Evolutionary conservation across 2,113 vertebrate genomes (phyloP), one percentile per base, ranked within the genome.

Genomic region (Orientallactaga bullata): DNA sequence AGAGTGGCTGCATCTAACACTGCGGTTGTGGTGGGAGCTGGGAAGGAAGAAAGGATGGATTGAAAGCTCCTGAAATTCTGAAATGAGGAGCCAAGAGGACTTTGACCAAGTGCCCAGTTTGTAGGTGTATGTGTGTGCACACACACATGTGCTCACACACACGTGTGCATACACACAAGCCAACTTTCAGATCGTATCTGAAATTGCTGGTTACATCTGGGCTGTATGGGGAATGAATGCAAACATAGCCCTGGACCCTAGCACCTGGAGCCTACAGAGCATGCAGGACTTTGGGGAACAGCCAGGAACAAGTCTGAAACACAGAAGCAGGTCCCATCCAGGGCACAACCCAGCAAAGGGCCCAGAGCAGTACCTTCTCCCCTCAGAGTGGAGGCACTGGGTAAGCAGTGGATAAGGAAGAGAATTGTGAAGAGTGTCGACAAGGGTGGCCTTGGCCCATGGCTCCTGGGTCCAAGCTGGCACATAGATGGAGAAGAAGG

Each of bases 121-220:
- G 55, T 21, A 11, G 18, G 9, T 2, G 0, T 2, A 23, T 16
- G 0, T 8, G 3, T 8, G 5, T 8, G 26, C 42, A 80, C 28
- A 28, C 30, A 63, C 21, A 10, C 8, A 15, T 3, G 3, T 26
- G 3, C 7, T 17, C 4, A 26, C 17, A 35, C 17, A 23, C 47
- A 28, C 18, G 68, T 3, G 3, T 26, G 3, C 7, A 23, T 2
- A 26, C 17, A 35, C 17, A 23, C 47, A 28, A 21, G 8, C 10
- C 18, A 60, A 32, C 15, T 78, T 77, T 69, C 35, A 47, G 24
- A 87, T 17, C 35, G 37, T 73, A 16, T 78, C 42, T 63, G 86
- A 85, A 30, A 32, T 42, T 61, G 13, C 47, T 63, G 32, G 9
- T 35, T 72, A 58, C 32, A 76, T 35, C 37, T 30, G 5, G 26